These are phyloP conservation scores for Dermatophagoides farinae DNA, from an alignment of 1,140 invertebrate genomes.

Conservation along the genomic window DNA sequence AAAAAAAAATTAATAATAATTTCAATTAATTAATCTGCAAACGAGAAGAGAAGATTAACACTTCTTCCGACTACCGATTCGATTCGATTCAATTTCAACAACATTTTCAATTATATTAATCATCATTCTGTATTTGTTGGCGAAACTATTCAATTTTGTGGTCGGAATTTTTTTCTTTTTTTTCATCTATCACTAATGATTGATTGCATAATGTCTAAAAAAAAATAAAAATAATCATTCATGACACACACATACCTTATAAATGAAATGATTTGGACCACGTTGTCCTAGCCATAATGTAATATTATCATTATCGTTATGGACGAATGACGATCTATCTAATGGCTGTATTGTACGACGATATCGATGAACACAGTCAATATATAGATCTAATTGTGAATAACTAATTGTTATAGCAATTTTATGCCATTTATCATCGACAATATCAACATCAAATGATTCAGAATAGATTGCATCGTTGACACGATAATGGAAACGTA, in stretches of 20 bases:
- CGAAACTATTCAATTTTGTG: no score
- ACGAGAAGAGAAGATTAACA: no score
- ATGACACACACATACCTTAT: constrained; percentile 42
- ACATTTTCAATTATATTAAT: no score
- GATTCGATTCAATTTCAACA: no score
- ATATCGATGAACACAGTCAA: constrained; percentile 67
- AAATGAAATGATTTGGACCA: constrained; percentile 57
- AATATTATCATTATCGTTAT: constrained; percentile 29
- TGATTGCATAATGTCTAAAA: no score
- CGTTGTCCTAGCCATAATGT: constrained; percentile 67
- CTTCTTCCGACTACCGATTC: no score
- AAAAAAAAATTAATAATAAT: not conserved
- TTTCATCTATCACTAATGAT: no score
- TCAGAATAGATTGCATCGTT: constrained; percentile 46
- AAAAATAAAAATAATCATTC: not conserved
- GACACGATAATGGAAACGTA: constrained; percentile 35
- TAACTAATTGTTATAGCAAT: constrained; percentile 59
- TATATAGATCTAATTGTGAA: constrained; percentile 52
- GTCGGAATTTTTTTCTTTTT: no score
- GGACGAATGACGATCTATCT: constrained; percentile 40
- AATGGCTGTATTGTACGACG: constrained; percentile 43
- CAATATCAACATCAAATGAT: constrained; percentile 62
- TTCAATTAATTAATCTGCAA: no score
- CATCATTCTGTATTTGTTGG: not conserved
- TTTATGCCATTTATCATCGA: constrained; percentile 64